Evolutionary conservation across 2,113 vertebrate species (phyloP).

Genomic region (Zosterops pallidus): DNA sequence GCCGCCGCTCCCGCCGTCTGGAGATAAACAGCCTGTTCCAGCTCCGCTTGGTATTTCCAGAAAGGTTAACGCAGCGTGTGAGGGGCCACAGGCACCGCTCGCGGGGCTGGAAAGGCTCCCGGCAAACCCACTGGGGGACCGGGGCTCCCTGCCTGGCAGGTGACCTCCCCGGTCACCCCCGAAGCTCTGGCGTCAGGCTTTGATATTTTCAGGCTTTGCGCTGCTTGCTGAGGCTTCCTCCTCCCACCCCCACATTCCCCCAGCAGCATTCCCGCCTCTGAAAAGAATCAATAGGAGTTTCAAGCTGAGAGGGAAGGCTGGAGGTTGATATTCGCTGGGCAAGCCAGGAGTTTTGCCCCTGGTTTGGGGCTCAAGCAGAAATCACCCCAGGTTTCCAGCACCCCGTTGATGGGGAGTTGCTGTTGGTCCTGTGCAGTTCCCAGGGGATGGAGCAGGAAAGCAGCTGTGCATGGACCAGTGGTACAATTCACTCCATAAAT

Average conservation of each 20-base stretch:
- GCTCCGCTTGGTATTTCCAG: slow-evolving; percentile 17
- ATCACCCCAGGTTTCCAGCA: not conserved
- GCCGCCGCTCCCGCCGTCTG: not conserved
- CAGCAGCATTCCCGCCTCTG: not conserved
- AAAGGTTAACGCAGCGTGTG: slow-evolving; percentile 14
- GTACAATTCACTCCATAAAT: not conserved
- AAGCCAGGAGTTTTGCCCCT: rapidly evolving
- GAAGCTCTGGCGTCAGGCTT: not conserved
- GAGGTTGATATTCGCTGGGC: rapidly evolving
- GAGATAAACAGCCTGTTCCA: slow-evolving; percentile 25
- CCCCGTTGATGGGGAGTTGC: rapidly evolving
- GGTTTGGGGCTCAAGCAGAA: not conserved
- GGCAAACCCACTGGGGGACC: not conserved
- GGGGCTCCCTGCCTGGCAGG: not conserved
- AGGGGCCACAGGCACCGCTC: not conserved
- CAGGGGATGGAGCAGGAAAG: not conserved
- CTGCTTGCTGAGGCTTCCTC: not conserved
- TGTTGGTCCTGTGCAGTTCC: rapidly evolving
- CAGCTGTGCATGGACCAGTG: rapidly evolving
- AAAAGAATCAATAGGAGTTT: not conserved
- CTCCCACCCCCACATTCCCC: not conserved
- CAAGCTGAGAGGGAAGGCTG: not conserved
- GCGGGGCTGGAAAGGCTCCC: not conserved
- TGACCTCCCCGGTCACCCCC: not conserved
- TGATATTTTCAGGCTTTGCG: not conserved